Percentiles rank a stretch among this genome's conserved stretches.
Evolutionary conservation across 2,888 invertebrate species (phyloP).

Genomic region (Tipula helvola): DNA sequence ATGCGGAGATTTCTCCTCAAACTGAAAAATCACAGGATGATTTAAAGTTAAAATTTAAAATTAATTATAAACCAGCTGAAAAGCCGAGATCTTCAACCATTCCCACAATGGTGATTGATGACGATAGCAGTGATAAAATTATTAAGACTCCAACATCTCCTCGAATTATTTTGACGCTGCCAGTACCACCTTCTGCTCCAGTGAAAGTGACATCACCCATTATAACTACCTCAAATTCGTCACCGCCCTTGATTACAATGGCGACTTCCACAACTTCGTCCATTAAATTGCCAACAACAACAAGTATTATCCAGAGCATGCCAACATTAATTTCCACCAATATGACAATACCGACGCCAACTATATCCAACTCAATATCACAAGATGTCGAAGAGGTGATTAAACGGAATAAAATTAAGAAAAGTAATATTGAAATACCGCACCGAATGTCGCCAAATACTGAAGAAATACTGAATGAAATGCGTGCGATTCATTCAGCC

Average conservation of each 20-base stretch:
- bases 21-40: slow-evolving; percentile 11
- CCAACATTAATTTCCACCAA: neutral
- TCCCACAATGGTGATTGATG: slow-evolving; percentile 4
- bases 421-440: neutral
- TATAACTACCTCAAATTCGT: neutral
- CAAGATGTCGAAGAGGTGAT: neutral
- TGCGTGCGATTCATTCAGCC: neutral
- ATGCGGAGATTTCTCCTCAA: slow-evolving; percentile 39
- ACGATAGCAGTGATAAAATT: neutral
- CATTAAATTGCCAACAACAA: neutral
- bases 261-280: neutral
- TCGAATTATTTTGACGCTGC: neutral
- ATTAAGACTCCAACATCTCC: neutral
- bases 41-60: slow-evolving; percentile 14
- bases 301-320: neutral
- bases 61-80: neutral
- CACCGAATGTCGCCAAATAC: neutral
- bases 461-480: slow-evolving; percentile 1
- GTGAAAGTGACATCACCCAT: neutral
- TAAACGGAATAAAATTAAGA: slow-evolving; percentile 4
- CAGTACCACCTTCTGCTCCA: neutral
- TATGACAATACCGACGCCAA: neutral
- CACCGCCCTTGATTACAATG: neutral
- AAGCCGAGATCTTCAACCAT: neutral
- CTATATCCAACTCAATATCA: neutral